Evolutionary conservation across 2,113 vertebrate genomes (phyloP).

Genomic region (Myrmecophaga tridactyla): DNA sequence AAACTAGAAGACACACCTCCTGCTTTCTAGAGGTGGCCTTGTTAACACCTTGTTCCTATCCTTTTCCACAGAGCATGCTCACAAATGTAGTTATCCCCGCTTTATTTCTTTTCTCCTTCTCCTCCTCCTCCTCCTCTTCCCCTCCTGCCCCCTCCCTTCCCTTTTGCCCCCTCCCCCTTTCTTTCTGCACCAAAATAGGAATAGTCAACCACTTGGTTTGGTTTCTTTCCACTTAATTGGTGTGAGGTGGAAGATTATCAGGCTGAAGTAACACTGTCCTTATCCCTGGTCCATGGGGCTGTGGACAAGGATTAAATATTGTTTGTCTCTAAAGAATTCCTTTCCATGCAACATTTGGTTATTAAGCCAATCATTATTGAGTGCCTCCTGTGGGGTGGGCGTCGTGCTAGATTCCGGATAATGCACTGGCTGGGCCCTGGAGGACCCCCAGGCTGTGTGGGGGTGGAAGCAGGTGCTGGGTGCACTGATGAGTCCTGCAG

Average conservation of each 20-base stretch:
- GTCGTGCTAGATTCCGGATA: background rate
- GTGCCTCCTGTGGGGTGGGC: too few relatives aligned
- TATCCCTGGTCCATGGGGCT: too few relatives aligned
- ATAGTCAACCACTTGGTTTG: background rate
- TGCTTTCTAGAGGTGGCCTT: background rate
- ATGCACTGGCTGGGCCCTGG: background rate
- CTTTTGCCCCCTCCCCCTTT: accelerated
- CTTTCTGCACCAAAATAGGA: background rate
- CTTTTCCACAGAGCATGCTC: background rate
- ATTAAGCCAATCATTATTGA: accelerated
- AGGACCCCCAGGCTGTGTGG: background rate
- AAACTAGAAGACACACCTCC: background rate
- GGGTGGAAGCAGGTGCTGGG: background rate
- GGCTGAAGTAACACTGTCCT: accelerated
- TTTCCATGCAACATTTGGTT: background rate
- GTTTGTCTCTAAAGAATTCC: background rate
- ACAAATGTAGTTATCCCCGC: background rate
- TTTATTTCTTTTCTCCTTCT: too few relatives aligned
- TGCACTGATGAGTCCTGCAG: accelerated
- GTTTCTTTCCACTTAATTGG: background rate
- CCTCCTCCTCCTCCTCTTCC: background rate
- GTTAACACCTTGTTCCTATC: background rate
- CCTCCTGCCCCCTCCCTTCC: accelerated
- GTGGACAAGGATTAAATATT: background rate
- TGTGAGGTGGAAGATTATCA: background rate